phyloP scores from a whole-genome alignment of 2,797 vertebrate species.

The Malurus leucopterus region DNA sequence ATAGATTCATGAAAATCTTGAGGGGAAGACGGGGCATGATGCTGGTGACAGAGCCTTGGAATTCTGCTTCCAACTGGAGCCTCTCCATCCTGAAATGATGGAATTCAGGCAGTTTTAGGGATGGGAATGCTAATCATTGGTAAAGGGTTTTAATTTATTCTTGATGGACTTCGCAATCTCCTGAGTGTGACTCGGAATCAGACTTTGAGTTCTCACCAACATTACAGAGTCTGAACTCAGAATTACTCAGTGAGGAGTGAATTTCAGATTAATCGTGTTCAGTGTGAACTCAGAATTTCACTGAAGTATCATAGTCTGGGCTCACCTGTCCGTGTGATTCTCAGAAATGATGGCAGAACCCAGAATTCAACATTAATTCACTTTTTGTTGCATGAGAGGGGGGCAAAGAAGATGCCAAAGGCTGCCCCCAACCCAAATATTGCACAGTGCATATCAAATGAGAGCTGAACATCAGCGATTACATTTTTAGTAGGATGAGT shows the following conservation, averaged over 20 bases:
- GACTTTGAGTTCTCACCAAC: not conserved
- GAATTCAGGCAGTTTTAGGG: not conserved
- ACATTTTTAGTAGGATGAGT: constrained; percentile 64
- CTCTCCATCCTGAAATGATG: not conserved
- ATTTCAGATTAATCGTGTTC: not conserved
- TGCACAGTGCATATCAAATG: constrained; percentile 33
- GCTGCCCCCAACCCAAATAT: constrained; percentile 55
- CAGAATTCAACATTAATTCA: not conserved
- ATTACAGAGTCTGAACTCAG: not conserved
- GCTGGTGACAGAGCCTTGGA: not conserved
- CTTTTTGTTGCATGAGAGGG: not conserved
- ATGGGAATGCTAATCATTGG: not conserved
- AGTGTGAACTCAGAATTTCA: not conserved
- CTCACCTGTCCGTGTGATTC: not conserved
- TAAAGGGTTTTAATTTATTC: not conserved
- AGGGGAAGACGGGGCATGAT: not conserved
- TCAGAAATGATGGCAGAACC: not conserved
- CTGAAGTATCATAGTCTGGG: not conserved
- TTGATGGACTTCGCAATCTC: not conserved
- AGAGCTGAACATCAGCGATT: constrained; percentile 55
- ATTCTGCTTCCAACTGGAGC: not conserved
- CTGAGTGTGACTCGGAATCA: not conserved
- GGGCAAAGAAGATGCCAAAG: not conserved
- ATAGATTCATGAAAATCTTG: not conserved
- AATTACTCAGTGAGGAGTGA: not conserved